A percentile compares a stretch with the other conserved stretches of the same genome.
phyloP scores from a whole-genome alignment of 2,888 invertebrate genomes.

The Trachelus iudaicus region DNA sequence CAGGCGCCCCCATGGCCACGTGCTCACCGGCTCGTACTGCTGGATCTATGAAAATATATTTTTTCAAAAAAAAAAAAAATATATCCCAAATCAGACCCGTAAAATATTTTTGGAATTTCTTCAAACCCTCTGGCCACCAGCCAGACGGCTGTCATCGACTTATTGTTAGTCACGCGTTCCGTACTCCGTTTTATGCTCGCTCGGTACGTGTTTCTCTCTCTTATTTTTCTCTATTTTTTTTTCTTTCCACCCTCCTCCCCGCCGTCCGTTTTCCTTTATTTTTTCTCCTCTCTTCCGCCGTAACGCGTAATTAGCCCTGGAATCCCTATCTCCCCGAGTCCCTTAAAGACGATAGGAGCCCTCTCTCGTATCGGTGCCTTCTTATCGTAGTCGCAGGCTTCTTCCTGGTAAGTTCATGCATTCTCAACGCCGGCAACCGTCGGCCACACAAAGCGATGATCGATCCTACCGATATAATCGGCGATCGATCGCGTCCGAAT shows the following conservation, averaged over 20 bases:
- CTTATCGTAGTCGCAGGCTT: not conserved
- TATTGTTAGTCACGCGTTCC: not conserved
- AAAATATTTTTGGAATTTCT: not conserved
- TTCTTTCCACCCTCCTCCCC: not conserved
- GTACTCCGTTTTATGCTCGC: not conserved
- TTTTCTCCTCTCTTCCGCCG: not conserved
- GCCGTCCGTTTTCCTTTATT: not conserved
- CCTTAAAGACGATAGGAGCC: not conserved
- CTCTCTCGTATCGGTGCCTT: not conserved
- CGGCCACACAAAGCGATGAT: not conserved
- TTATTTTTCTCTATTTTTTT: not conserved
- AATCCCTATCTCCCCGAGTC: not conserved
- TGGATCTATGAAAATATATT: not conserved
- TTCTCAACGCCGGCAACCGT: not conserved
- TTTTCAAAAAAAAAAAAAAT: not conserved
- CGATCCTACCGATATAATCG: not conserved
- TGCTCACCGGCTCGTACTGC: not conserved
- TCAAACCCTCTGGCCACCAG: not conserved
- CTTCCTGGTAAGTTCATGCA: not conserved
- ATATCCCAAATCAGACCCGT: not conserved
- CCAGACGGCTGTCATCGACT: not conserved
- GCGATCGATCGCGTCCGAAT: conserved; percentile 4
- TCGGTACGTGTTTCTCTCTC: not conserved
- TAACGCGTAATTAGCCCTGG: not conserved
- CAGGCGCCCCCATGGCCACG: not conserved